Percentiles rank a stretch among this genome's conserved stretches.
Conservation (phyloP, 2,888 invertebrate species). For the Antheraea yamamai region DNA sequence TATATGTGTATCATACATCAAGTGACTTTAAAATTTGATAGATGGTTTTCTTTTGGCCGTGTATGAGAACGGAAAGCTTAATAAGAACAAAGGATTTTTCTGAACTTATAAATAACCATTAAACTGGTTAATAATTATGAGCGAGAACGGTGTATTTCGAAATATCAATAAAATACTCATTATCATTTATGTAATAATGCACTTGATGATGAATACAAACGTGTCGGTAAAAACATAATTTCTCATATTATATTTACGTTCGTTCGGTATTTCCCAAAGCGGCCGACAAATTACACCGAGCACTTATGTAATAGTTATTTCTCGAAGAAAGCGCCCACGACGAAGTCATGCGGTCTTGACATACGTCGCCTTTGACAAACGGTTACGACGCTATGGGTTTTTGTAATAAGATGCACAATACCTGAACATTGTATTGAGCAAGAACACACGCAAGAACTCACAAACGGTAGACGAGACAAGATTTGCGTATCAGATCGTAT, state of each 20-base stretch:
- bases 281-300: constrained; percentile 23
- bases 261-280: constrained; percentile 13
- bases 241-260: neutral
- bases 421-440: constrained; percentile 14
- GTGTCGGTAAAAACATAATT: neutral
- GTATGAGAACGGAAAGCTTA: too few relatives aligned
- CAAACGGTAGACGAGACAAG: neutral
- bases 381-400: constrained; percentile 21
- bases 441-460: constrained; percentile 19
- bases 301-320: constrained; percentile 34
- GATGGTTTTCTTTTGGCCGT: too few relatives aligned
- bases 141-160: neutral
- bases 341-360: constrained; percentile 18
- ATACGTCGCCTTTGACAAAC: constrained; percentile 21
- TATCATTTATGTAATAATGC: neutral
- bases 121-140: neutral
- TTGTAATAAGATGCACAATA: constrained; percentile 20
- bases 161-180: neutral
- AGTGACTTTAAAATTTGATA: too few relatives aligned
- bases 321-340: constrained; percentile 34
- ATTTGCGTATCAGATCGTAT: neutral
- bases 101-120: neutral
- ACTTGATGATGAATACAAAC: neutral
- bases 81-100: too few relatives aligned
- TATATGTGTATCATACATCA: too few relatives aligned